Conservation (phyloP, 2,113 vertebrate genomes). For the Sorex araneus region DNA sequence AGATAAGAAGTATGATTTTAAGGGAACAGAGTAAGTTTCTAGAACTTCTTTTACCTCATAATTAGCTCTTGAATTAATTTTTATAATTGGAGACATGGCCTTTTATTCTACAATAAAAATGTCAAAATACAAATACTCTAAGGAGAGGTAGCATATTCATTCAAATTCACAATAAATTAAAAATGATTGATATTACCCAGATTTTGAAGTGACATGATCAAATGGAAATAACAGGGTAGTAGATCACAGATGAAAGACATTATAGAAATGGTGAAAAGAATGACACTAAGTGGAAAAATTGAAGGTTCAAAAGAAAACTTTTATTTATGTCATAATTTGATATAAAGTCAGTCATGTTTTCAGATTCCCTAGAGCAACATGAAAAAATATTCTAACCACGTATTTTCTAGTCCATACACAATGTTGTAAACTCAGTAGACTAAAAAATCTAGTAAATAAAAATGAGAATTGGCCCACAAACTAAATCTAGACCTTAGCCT, state of each 20-base stretch:
- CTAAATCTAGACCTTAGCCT: neutral
- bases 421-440: neutral
- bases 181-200: slow-evolving; percentile 75
- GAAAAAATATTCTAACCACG: slow-evolving; percentile 12
- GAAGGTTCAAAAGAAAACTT: slow-evolving; percentile 62
- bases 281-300: slow-evolving; percentile 55
- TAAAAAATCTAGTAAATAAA: slow-evolving; percentile 28
- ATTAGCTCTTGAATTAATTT: slow-evolving; percentile 67
- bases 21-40: slow-evolving; percentile 53
- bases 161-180: slow-evolving; percentile 77
- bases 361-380: neutral
- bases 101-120: slow-evolving; percentile 74
- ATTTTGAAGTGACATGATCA: slow-evolving; percentile 74
- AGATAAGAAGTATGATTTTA: neutral
- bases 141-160: slow-evolving; percentile 68
- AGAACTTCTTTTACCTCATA: slow-evolving; percentile 47
- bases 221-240: slow-evolving; percentile 71
- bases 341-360: slow-evolving; percentile 66
- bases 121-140: slow-evolving; percentile 80
- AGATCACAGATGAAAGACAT: slow-evolving; percentile 62
- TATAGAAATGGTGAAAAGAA: slow-evolving; percentile 55
- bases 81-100: slow-evolving; percentile 54
- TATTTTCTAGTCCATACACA: slow-evolving; percentile 23
- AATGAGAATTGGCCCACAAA: neutral
- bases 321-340: slow-evolving; percentile 66